Evolutionary conservation across 2,113 vertebrate genomes (phyloP), one percentile per base, ranked within the genome.

Genomic region (Falco punctatus): DNA sequence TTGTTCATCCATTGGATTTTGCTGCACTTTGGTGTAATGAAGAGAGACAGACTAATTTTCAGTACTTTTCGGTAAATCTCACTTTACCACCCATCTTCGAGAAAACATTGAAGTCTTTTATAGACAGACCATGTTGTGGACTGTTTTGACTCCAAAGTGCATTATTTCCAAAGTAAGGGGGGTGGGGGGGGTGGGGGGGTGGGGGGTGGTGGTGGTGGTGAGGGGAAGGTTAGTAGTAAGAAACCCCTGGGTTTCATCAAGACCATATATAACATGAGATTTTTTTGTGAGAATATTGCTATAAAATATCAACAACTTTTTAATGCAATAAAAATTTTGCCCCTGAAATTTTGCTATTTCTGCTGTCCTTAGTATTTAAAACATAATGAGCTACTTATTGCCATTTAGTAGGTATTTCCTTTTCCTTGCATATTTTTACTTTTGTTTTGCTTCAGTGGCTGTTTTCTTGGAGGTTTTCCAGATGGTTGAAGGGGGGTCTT

Each of bases 241-340:
- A 77, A 64, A 58, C 8, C 3, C 2, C 10, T 52, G 11, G 2
- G 52, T 92, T 88, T 64, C 19, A 20, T 44, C 17, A 33, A 13
- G 2, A 33, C 8, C 4, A 14, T 5, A 42, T 9, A 21, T 2
- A 73, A 5, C 8, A 27, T 8, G 16, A 77, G 2, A 38, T 5
- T n/a, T 66, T 62, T 78, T 32, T 13, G 15, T 48, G 3, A 33
- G 3, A 40, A 46, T 49, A 59, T 52, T 73, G 8, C 6, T 48
- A 23, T 6, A 74, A 67, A 80, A 21, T 22, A 38, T 9, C 32
- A 40, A 38, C 10, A 71, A 9, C 8, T 59, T 58, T 10, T 48
- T 27, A 54, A 55, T 0, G 1, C 8, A 74, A 67, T 24, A 2
- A 18, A 86, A 46, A 74, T 64, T 5, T 1, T 5, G 2, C 6